Base-by-base conservation (phyloP, 2,888 invertebrate species). In the Lasius fuliginosus region DNA sequence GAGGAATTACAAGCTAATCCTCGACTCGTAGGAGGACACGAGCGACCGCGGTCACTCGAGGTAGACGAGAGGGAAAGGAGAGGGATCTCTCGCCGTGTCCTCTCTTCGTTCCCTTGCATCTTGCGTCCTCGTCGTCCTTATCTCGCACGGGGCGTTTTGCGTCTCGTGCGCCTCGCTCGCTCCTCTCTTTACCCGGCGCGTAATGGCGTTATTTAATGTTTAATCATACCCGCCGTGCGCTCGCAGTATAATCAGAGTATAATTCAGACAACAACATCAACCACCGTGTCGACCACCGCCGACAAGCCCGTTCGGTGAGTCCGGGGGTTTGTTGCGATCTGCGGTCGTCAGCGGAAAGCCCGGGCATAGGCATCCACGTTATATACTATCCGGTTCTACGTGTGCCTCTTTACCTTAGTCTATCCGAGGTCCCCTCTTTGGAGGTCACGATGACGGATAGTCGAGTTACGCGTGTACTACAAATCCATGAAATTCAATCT, bases 181-280 rank as follows among this genome's bases (percentile, higher is more conserved):
- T 73, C 89, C 82, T 74, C 85, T 84, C 86, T 74, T 64, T 49
- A 49, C 77, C 76, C 82, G 83, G 75, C 90, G 88, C 84, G 91
- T 94, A 94, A 94, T 94, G 94, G 94, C 94, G 94, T 94, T 94
- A 93, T 94, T 94, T 94, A 94, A 94, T 94, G 94, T 94, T 94
- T 94, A 94, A 94, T 94, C 94, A 94, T 94, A 94, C 91, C 94
- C 93, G 89, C 91, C 92, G 92, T 90, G 90, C 90, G 89, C 92
- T 90, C 90, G 88, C 91, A 91, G 94, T 94, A 94, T 94, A 94
- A 94, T 94, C 94, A 94, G 94, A 94, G 94, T 94, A 94, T 94
- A 94, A 94, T 94, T 94, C 93, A 94, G 93, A 93, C 93, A 94
- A 94, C 94, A 93, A 93, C 94, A 93, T 92, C 91, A 93, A 92